Conservation (phyloP, 1,140 invertebrate genomes). For the Chelonus insularis region DNA sequence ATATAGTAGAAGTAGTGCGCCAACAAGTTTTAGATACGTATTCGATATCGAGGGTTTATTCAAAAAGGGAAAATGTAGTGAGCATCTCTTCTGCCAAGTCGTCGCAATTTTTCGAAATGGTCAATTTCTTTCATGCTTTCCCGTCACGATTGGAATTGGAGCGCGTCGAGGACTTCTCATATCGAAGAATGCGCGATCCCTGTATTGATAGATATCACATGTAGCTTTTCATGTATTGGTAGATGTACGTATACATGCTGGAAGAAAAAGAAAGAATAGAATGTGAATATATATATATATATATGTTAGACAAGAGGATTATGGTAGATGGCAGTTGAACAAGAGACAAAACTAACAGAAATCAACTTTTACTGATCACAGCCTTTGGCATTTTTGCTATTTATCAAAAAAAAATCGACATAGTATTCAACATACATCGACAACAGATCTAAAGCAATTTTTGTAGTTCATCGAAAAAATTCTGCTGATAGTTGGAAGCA, state of each 20-base stretch:
- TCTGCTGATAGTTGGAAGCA: too few relatives aligned
- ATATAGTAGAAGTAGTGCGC: not conserved
- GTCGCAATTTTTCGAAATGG: constrained; percentile 17
- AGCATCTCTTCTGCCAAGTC: constrained; percentile 16
- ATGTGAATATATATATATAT: constrained; percentile 20
- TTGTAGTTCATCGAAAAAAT: too few relatives aligned
- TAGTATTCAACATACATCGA: not conserved
- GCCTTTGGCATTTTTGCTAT: not conserved
- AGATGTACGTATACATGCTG: not conserved
- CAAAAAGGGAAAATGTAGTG: not conserved
- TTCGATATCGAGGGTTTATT: constrained; percentile 8
- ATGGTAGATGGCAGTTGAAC: constrained; percentile 6
- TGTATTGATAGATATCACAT: constrained; percentile 21
- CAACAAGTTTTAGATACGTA: constrained; percentile 9
- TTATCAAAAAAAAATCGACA: not conserved
- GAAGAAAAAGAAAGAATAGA: not conserved
- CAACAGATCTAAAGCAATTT: too few relatives aligned
- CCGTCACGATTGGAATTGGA: constrained; percentile 24
- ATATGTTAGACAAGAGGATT: constrained; percentile 15
- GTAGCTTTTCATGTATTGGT: not conserved
- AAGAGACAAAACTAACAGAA: constrained; percentile 3
- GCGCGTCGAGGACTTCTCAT: constrained; percentile 18
- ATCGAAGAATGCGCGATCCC: constrained; percentile 15
- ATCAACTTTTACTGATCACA: not conserved
- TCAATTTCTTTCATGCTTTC: constrained; percentile 20